These are phyloP conservation scores for Chironomus striatipennis DNA, from an alignment of 1,140 invertebrate genomes.

Conservation along the genomic window DNA sequence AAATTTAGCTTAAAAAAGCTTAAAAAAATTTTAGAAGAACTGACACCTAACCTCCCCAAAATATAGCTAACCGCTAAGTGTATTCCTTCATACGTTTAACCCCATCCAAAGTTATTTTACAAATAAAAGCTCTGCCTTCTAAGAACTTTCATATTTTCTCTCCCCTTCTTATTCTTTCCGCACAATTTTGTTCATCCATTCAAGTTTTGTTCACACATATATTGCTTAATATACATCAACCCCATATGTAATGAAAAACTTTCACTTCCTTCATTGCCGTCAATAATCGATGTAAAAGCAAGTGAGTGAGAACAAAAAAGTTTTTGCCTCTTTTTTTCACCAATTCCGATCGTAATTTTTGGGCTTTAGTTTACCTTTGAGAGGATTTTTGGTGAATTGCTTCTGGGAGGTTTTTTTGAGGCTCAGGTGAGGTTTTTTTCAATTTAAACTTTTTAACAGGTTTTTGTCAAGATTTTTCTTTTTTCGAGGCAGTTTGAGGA, in stretches of 20 bases:
- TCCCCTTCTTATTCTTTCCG: no score
- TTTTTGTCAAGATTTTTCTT: not conserved
- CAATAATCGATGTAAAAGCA: conserved; percentile 20
- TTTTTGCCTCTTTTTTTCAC: not conserved
- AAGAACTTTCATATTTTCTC: no score
- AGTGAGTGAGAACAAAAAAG: conserved; percentile 7
- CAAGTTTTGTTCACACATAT: no score
- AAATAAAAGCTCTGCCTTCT: no score
- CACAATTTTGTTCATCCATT: no score
- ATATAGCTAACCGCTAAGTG: no score
- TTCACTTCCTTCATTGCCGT: not conserved
- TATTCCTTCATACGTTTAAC: no score
- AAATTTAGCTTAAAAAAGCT: no score
- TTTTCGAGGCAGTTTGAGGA: not conserved
- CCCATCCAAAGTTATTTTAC: no score
- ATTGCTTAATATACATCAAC: not conserved
- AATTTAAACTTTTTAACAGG: not conserved
- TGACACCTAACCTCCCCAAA: no score
- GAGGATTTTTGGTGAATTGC: not conserved
- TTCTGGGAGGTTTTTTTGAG: not conserved
- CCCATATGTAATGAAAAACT: conserved; percentile 6
- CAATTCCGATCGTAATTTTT: conserved; percentile 17
- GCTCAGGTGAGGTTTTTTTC: not conserved
- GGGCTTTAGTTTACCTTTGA: not conserved
- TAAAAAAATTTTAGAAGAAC: no score